phyloP scores from a whole-genome alignment of 2,113 vertebrate species.

The Ictidomys tridecemlineatus region DNA sequence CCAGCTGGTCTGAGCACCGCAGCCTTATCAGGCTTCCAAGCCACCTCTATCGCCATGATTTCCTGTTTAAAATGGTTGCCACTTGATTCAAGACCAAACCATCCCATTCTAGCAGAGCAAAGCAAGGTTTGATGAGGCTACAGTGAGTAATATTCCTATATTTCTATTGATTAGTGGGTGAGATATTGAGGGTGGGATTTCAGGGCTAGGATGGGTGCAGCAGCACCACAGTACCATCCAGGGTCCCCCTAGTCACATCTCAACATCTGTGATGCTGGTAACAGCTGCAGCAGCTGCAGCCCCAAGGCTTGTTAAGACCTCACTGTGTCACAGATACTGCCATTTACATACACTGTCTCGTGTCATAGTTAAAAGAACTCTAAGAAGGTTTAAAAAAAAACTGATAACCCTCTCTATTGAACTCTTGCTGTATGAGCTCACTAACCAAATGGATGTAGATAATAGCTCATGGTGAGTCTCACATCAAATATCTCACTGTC shows the following conservation, averaged over 20 bases:
- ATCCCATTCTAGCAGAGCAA: not conserved
- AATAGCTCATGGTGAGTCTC: not conserved
- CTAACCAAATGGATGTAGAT: too few species aligned
- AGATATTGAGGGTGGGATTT: too few species aligned
- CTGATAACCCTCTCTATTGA: too few species aligned
- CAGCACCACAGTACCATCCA: too few species aligned
- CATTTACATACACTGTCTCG: not conserved
- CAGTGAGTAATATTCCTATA: too few species aligned
- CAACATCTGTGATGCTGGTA: not conserved
- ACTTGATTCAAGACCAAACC: not conserved
- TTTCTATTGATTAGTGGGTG: too few species aligned
- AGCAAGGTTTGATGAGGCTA: too few species aligned
- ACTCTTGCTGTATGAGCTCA: not conserved
- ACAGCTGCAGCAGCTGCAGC: not conserved
- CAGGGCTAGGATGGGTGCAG: too few species aligned
- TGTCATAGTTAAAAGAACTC: not conserved
- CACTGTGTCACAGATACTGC: fast-evolving
- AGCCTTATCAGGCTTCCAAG: fast-evolving
- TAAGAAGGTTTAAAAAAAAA: not conserved
- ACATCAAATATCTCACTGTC: too few species aligned
- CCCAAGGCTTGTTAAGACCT: not conserved
- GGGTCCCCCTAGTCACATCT: not conserved
- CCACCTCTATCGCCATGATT: fast-evolving
- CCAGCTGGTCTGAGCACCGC: fast-evolving
- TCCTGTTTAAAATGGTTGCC: not conserved